A percentile compares a stretch with the other conserved stretches of the same genome.
phyloP scores from a whole-genome alignment of 2,888 invertebrate genomes.

The Tenthredo mesomela region DNA sequence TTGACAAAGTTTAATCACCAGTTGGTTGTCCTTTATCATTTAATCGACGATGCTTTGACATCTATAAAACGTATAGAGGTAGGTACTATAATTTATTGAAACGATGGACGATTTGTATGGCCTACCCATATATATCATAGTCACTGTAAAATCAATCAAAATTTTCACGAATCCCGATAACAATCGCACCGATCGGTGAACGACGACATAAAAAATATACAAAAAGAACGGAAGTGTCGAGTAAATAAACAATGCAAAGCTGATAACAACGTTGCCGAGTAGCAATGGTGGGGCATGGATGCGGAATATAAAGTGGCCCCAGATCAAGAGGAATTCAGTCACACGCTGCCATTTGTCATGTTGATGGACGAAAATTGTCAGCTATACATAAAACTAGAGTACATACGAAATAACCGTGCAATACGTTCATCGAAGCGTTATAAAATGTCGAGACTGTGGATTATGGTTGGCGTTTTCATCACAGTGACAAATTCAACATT shows the following conservation, averaged over 20 bases:
- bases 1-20: neutral
- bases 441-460: conserved; percentile 3
- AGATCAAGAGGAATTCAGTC: conserved; percentile 71
- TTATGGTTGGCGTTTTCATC: conserved; percentile 2
- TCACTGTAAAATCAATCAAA: neutral
- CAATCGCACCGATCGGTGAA: neutral
- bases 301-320: conserved; percentile 71
- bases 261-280: conserved; percentile 47
- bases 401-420: neutral
- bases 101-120: neutral
- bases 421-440: neutral
- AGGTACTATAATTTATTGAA: neutral
- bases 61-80: neutral
- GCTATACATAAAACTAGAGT: neutral
- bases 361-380: conserved; percentile 32
- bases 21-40: neutral
- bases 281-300: conserved; percentile 57
- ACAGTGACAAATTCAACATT: conserved; percentile 16
- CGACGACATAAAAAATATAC: neutral
- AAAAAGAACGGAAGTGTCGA: conserved; percentile 19
- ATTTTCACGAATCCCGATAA: neutral
- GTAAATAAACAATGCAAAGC: conserved; percentile 45
- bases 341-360: conserved; percentile 56
- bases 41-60: conserved; percentile 17
- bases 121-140: neutral